Conservation (phyloP, 2,113 vertebrate genomes). For the Aythya baeri region DNA sequence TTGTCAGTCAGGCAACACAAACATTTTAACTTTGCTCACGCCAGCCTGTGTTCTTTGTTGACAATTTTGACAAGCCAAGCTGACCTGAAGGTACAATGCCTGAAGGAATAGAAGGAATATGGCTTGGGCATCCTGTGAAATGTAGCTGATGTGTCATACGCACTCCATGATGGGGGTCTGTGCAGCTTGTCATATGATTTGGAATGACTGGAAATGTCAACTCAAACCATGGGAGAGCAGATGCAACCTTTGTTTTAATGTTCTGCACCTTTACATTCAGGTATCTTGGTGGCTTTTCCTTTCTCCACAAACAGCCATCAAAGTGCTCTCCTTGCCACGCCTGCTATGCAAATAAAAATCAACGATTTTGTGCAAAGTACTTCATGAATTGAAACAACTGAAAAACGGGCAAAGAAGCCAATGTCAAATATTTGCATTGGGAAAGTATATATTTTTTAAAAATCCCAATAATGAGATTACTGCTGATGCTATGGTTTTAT, state of each 20-base stretch:
- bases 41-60: background rate
- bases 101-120: background rate
- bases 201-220: background rate
- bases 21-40: background rate
- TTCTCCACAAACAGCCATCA: background rate
- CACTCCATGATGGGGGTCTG: fast-evolving
- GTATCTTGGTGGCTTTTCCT: background rate
- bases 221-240: background rate
- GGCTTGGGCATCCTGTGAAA: background rate
- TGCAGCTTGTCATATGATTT: fast-evolving
- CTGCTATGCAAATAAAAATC: background rate
- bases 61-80: background rate
- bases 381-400: background rate
- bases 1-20: background rate
- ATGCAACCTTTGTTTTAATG: background rate
- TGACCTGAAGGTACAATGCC: background rate
- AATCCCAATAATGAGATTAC: fast-evolving
- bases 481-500: background rate
- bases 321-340: background rate
- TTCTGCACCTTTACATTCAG: background rate
- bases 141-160: fast-evolving
- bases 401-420: background rate
- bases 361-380: fast-evolving
- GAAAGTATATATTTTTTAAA: fast-evolving
- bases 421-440: fast-evolving